Evolutionary conservation across 2,888 invertebrate genomes (phyloP), one percentile per base, ranked within the genome.

Genomic region (Spisula solida): DNA sequence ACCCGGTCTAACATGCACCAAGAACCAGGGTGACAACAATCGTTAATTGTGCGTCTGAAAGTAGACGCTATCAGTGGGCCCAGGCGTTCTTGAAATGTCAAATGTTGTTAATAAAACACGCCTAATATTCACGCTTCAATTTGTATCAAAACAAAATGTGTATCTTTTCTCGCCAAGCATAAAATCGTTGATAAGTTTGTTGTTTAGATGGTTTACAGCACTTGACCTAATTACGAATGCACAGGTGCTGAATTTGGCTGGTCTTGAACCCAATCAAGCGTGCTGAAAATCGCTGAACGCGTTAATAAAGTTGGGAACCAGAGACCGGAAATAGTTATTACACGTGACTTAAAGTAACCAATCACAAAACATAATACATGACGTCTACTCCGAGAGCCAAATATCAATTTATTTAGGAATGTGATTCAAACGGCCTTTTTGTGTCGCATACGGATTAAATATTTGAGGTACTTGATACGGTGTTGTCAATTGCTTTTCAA

Each of bases 311-410:
- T 25, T 14, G 78, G 55, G 56, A 83, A 80, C 86, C 81, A 81
- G 60, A 41, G 48, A 70, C 60, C 91, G 91, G 91, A 91, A 91
- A 80, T 80, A 34, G 51, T 31, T n/a, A 51, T 34, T 55, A 29
- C 91, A 91, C 66, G 88, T 91, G 91, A 85, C 47, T 29, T 4
- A 5, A 86, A 56, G 66, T 31, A 81, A 25, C 91, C 90, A 91
- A 91, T 90, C 80, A 85, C 31, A 87, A 87, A 85, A 47, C 82
- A 91, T 87, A 90, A 91, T 91, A 91, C 91, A 91, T 90, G 91
- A 91, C 89, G 91, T 91, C 88, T 85, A 82, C 80, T 87, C 82
- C 85, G 88, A 90, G 91, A 91, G 90, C 91, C 91, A 91, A 91
- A 91, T 91, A 91, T 91, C 91, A 91, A 91, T 91, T 90, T 88